phyloP scores from a whole-genome alignment of 2,113 vertebrate genomes.

The Uria aalge region DNA sequence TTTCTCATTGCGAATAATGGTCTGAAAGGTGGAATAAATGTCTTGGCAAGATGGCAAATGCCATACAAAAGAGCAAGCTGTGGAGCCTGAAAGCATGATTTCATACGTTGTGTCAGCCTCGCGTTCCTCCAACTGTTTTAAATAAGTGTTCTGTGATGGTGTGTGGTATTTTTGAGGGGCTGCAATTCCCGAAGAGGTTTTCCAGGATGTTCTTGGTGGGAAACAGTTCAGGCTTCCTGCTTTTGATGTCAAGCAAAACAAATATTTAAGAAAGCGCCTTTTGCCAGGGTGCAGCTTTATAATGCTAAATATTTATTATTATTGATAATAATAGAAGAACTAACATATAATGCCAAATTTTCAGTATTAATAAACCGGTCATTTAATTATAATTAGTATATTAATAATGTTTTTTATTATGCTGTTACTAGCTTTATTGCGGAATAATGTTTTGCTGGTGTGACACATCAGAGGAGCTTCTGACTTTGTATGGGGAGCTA shows the following conservation, averaged over 20 bases:
- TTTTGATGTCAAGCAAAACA: conserved; percentile 40
- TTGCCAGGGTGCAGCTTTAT: background rate
- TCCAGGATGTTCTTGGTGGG: conserved; percentile 29
- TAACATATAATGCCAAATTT: background rate
- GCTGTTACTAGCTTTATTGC: background rate
- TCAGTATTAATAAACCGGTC: background rate
- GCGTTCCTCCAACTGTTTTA: conserved; percentile 32
- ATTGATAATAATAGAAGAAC: background rate
- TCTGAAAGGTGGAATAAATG: background rate
- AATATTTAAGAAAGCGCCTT: conserved; percentile 3
- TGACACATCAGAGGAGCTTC: background rate
- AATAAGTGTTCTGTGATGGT: conserved; percentile 2
- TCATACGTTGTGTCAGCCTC: background rate
- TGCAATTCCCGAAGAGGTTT: background rate
- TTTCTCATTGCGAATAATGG: background rate
- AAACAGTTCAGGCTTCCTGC: conserved; percentile 13
- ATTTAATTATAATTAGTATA: background rate
- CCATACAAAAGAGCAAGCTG: background rate
- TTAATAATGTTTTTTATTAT: background rate
- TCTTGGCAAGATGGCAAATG: background rate
- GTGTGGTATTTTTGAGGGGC: background rate
- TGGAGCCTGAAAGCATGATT: background rate
- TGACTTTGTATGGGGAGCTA: background rate
- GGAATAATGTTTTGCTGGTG: background rate
- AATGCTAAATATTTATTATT: background rate